A percentile compares a stretch with the other conserved stretches of the same genome.
Conservation (phyloP, 2,113 vertebrate genomes). For the Ploceus nigricollis region DNA sequence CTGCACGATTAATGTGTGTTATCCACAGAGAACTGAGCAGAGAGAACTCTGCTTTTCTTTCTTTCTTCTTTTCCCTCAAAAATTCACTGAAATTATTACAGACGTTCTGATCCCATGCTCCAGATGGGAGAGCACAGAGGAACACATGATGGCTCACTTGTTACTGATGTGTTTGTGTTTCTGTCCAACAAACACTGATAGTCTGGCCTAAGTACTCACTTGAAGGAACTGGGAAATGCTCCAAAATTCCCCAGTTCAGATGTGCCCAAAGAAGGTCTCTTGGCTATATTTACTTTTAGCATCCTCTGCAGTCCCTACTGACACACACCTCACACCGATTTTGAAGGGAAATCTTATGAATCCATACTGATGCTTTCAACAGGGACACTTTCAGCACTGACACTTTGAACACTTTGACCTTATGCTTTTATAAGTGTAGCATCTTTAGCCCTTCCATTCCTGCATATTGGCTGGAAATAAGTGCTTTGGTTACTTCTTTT, state of each 20-base stretch:
- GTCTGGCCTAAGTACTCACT: background rate
- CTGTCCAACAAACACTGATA: background rate
- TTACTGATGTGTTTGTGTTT: background rate
- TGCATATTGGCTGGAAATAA: background rate
- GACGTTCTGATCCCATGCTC: background rate
- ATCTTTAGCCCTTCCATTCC: background rate
- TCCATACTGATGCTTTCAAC: background rate
- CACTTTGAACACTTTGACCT: background rate
- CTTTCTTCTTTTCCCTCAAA: background rate
- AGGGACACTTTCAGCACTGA: background rate
- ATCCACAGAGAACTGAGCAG: background rate
- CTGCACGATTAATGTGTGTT: background rate
- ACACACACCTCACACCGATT: background rate
- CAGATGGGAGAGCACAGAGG: background rate
- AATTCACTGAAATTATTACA: background rate
- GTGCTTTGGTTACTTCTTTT: background rate
- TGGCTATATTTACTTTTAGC: background rate
- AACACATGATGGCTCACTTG: background rate
- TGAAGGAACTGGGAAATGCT: conserved; percentile 1
- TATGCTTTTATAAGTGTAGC: background rate
- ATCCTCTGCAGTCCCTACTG: background rate
- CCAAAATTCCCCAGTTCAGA: background rate
- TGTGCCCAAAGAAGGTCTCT: background rate
- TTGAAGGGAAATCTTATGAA: background rate
- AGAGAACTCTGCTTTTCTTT: background rate